Conservation (phyloP, 2,888 invertebrate genomes). For the Gasteruption jaculator region DNA sequence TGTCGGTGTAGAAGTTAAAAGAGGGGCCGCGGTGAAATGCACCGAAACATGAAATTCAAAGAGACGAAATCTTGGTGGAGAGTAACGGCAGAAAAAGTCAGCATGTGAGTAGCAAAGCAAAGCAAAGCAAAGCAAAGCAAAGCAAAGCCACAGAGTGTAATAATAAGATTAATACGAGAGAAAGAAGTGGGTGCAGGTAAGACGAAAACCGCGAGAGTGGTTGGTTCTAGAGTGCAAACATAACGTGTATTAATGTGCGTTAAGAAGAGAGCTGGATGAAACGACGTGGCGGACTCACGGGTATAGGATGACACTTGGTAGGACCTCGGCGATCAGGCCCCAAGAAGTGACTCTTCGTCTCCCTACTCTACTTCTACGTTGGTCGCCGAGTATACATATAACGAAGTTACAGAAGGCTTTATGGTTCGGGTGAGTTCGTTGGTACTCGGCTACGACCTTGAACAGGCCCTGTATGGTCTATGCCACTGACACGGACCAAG, state of each 20-base stretch:
- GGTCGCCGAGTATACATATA: too few relatives aligned
- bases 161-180: slow-evolving; percentile 10
- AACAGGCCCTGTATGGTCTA: slow-evolving; percentile 51
- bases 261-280: slow-evolving; percentile 38
- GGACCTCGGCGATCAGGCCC: slow-evolving; percentile 24
- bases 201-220: slow-evolving; percentile 26
- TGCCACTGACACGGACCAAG: slow-evolving; percentile 53
- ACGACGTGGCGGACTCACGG: slow-evolving; percentile 41
- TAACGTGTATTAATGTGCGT: slow-evolving; percentile 40
- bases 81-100: too few relatives aligned
- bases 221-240: slow-evolving; percentile 29
- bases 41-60: too few relatives aligned
- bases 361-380: too few relatives aligned
- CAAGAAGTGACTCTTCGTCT: too few relatives aligned
- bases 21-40: too few relatives aligned
- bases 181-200: slow-evolving; percentile 12
- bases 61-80: too few relatives aligned
- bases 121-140: background rate
- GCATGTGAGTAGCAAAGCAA: background rate
- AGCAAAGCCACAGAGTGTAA: background rate
- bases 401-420: too few relatives aligned
- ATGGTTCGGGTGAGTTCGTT: too few relatives aligned
- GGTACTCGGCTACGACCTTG: slow-evolving; percentile 48
- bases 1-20: too few relatives aligned
- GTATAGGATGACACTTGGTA: slow-evolving; percentile 47